Conservation (phyloP, 1,140 invertebrate genomes). For the Camponotus vicinus region DNA sequence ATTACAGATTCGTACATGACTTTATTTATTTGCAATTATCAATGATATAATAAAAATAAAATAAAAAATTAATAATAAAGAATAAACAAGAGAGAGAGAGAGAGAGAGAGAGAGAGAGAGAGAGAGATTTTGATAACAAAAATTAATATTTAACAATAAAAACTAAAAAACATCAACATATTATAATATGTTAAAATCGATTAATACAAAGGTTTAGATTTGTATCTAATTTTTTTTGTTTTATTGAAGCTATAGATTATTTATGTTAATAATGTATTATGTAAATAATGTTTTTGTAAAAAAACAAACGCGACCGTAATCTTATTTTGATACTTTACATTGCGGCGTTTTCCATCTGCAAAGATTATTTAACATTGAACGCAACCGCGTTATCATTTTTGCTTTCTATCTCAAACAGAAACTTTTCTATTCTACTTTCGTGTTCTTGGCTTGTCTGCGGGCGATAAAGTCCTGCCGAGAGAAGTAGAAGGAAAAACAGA, state of each 20-base stretch:
- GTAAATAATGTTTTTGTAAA: neutral
- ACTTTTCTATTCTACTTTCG: slow-evolving; percentile 49
- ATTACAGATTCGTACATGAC: too few relatives aligned
- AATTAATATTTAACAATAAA: neutral
- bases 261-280: neutral
- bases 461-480: slow-evolving; percentile 45
- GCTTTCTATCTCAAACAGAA: slow-evolving; percentile 24
- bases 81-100: neutral
- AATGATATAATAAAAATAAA: neutral
- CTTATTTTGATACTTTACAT: slow-evolving; percentile 27
- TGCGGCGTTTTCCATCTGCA: neutral
- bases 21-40: neutral
- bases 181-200: neutral
- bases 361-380: slow-evolving; percentile 25
- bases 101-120: too few relatives aligned
- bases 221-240: slow-evolving; percentile 4
- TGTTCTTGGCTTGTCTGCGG: slow-evolving; percentile 44
- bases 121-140: neutral
- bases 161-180: neutral
- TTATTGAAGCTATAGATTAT: neutral
- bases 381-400: neutral
- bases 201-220: neutral
- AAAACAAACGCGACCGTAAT: neutral
- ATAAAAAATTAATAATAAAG: neutral
- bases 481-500: slow-evolving; percentile 5